phyloP scores from a whole-genome alignment of 2,888 invertebrate species.

The Drosophila mimica region DNA sequence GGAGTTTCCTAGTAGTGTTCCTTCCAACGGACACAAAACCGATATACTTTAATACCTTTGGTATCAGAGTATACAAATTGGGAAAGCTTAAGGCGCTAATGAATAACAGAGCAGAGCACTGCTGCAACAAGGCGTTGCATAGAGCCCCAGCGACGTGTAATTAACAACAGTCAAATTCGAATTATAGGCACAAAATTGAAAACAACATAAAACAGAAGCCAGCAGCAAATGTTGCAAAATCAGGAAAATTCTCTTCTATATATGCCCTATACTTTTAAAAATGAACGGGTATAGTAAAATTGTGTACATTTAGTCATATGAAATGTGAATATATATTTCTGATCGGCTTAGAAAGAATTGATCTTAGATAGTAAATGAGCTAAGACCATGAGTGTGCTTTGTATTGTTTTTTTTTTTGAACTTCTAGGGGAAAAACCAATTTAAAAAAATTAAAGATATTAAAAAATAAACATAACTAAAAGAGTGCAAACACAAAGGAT shows the following conservation, averaged over 20 bases:
- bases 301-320: neutral
- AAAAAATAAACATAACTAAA: neutral
- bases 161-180: slow-evolving; percentile 60
- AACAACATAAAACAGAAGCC: slow-evolving; percentile 70
- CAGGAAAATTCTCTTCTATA: slow-evolving; percentile 2
- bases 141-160: slow-evolving; percentile 49
- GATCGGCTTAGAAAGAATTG: neutral
- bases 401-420: neutral
- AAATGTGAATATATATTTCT: neutral
- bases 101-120: slow-evolving; percentile 33
- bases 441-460: neutral
- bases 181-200: slow-evolving; percentile 28
- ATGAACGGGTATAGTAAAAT: neutral
- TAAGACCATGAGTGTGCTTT: neutral
- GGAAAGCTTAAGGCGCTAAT: slow-evolving; percentile 36
- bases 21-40: neutral
- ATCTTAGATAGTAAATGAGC: neutral
- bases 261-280: neutral
- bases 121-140: slow-evolving; percentile 37
- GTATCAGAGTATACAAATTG: slow-evolving; percentile 3
- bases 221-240: slow-evolving; percentile 52
- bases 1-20: too few species aligned
- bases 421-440: neutral
- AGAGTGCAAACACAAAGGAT: neutral
- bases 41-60: neutral